A percentile compares a stretch with the other conserved stretches of the same genome.
Evolutionary conservation across 2,888 invertebrate genomes (phyloP).

Genomic region (Dione juno): DNA sequence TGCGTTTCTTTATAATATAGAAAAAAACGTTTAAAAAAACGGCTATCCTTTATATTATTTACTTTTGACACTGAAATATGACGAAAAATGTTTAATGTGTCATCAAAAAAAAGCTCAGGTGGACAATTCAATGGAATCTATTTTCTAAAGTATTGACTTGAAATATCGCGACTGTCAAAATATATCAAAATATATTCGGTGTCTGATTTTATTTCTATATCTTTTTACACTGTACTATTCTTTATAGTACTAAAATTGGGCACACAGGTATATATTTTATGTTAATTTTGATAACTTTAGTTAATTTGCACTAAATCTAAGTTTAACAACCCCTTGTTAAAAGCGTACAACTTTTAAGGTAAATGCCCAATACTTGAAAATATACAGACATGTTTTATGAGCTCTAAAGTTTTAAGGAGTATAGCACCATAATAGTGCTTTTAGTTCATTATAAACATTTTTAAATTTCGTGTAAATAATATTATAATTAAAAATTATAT

Average conservation of each 20-base stretch:
- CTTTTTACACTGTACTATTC: neutral
- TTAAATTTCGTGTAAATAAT: too few species aligned
- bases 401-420: slow-evolving; percentile 9
- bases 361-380: slow-evolving; percentile 10
- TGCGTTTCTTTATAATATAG: too few species aligned
- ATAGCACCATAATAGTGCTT: neutral
- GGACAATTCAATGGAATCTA: too few species aligned
- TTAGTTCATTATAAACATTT: neutral
- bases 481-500: too few species aligned
- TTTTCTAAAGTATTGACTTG: neutral
- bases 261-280: neutral
- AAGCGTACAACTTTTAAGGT: neutral
- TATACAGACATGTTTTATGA: slow-evolving; percentile 7
- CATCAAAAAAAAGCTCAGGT: too few species aligned
- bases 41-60: too few species aligned
- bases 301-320: neutral
- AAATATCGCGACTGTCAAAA: neutral
- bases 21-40: too few species aligned
- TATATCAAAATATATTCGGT: neutral
- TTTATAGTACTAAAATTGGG: neutral
- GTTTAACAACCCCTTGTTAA: slow-evolving; percentile 6
- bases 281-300: neutral
- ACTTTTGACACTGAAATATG: too few species aligned
- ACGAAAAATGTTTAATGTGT: too few species aligned
- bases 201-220: neutral